A percentile compares a stretch with the other conserved stretches of the same genome.
Conservation (phyloP, 2,888 invertebrate genomes). For the Agriopis leucophaearia region DNA sequence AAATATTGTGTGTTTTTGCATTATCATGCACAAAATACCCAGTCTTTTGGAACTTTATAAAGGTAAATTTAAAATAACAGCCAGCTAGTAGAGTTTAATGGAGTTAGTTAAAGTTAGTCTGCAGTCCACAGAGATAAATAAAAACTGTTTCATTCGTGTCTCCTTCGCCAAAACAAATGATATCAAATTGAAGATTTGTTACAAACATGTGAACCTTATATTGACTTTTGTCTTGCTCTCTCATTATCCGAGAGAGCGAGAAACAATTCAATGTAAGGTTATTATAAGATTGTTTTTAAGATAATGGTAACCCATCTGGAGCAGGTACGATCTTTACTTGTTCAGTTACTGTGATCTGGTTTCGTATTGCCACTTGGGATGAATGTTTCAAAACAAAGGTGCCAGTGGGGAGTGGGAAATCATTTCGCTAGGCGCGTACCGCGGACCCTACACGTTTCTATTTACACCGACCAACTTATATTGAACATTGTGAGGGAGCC, state of each 20-base stretch:
- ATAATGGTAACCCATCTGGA: no score
- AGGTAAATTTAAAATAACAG: not conserved
- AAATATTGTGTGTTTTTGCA: not conserved
- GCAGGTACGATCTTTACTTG: not conserved
- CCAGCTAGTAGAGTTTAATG: not conserved
- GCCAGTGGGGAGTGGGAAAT: slow-evolving; percentile 47
- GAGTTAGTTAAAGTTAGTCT: not conserved
- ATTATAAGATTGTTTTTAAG: no score
- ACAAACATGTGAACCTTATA: no score
- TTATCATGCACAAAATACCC: not conserved
- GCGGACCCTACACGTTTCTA: slow-evolving; percentile 32
- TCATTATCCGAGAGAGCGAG: no score
- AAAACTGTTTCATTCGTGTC: not conserved
- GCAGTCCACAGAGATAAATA: not conserved
- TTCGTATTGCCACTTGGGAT: slow-evolving; percentile 39
- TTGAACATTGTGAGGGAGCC: not conserved
- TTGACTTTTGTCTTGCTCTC: no score
- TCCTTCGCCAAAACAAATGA: no score
- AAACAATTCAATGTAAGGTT: no score
- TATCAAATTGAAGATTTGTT: no score
- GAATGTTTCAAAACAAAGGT: slow-evolving; percentile 52
- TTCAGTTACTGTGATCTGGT: slow-evolving; percentile 8
- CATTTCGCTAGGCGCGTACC: slow-evolving; percentile 47
- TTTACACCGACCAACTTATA: not conserved
- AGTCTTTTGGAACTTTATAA: not conserved